Evolutionary conservation across 1,140 invertebrate genomes (phyloP).

Genomic region (Leptonema lineaticorne): DNA sequence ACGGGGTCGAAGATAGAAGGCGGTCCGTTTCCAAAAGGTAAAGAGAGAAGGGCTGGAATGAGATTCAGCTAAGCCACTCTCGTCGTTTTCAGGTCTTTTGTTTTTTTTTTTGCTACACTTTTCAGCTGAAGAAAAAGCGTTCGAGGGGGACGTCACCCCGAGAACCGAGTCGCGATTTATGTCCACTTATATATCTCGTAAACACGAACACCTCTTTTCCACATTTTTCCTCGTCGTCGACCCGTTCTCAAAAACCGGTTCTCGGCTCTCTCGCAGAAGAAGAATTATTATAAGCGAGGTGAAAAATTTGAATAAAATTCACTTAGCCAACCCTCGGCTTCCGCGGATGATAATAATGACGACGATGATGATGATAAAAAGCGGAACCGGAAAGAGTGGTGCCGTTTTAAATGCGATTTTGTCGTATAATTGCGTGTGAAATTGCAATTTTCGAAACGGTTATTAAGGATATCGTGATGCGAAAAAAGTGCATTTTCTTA

Average conservation of each 20-base stretch:
- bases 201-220: conserved; percentile 11
- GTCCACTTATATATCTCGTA: conserved; percentile 27
- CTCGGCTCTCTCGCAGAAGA: too few species aligned
- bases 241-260: too few species aligned
- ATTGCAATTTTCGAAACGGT: conserved; percentile 38
- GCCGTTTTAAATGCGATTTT: conserved; percentile 20
- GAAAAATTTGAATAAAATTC: conserved; percentile 40
- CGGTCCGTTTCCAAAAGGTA: too few species aligned
- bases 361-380: too few species aligned
- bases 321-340: conserved; percentile 19
- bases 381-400: too few species aligned
- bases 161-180: conserved; percentile 33
- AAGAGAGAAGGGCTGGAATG: too few species aligned
- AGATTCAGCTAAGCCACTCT: neutral
- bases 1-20: neutral
- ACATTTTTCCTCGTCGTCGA: neutral
- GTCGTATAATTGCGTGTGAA: conserved; percentile 36
- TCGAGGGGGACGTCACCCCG: neutral
- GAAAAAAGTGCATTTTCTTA: too few species aligned
- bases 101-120: neutral
- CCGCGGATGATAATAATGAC: too few species aligned
- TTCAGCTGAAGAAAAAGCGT: neutral
- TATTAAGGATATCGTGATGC: too few species aligned
- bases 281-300: conserved; percentile 36
- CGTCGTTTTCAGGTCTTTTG: neutral